Conservation (phyloP, 2,113 vertebrate species). For the Oenanthe oenanthe region DNA sequence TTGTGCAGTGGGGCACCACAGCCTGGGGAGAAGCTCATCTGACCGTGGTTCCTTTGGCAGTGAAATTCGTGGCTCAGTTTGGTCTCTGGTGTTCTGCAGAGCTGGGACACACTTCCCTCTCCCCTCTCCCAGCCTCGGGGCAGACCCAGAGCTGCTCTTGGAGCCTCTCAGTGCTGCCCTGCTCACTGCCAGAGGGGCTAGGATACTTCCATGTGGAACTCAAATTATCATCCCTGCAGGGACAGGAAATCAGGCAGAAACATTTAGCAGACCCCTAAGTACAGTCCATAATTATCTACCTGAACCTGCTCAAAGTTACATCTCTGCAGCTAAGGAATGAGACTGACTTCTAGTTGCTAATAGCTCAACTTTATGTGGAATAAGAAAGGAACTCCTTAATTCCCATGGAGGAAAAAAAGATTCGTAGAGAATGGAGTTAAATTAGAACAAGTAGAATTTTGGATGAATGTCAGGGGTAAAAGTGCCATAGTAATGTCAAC, state of each 20-base stretch:
- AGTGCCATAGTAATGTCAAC: background rate
- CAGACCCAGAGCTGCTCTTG: background rate
- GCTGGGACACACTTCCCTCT: background rate
- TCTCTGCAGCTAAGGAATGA: constrained; percentile 9
- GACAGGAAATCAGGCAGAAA: constrained; percentile 36
- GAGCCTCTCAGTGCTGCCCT: background rate
- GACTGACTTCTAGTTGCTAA: background rate
- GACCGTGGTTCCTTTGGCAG: background rate
- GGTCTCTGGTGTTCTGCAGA: background rate
- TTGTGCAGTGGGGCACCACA: background rate
- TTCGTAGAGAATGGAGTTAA: background rate
- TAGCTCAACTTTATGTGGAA: background rate
- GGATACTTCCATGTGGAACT: background rate
- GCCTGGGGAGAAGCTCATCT: background rate
- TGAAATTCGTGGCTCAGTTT: background rate
- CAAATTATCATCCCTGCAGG: constrained; percentile 52
- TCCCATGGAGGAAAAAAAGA: background rate
- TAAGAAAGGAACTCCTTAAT: background rate
- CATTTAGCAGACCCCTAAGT: constrained; percentile 3
- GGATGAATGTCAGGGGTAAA: background rate
- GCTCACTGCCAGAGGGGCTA: background rate
- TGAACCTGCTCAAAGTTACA: background rate
- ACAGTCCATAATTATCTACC: constrained; percentile 28
- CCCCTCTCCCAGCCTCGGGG: background rate
- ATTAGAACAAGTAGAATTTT: background rate